Conservation (phyloP, 2,797 vertebrate genomes). For the Coreius guichenoti region DNA sequence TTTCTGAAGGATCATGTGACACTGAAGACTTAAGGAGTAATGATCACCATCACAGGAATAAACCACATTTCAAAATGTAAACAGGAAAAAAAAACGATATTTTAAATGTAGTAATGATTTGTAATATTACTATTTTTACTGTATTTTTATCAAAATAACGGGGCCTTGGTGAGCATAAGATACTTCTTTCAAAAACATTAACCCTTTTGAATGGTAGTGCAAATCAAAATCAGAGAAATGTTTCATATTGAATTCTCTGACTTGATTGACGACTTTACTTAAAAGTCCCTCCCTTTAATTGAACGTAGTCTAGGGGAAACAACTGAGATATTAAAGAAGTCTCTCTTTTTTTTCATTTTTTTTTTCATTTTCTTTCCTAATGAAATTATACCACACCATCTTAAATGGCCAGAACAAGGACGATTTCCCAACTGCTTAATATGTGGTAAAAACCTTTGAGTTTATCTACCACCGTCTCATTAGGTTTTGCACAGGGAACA, state of each 20-base stretch:
- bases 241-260: background rate
- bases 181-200: background rate
- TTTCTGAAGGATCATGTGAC: too few relatives aligned
- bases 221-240: background rate
- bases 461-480: slow-evolving; percentile 57
- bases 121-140: background rate
- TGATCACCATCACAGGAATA: too few relatives aligned
- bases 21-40: too few relatives aligned
- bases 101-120: background rate
- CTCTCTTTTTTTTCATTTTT: background rate
- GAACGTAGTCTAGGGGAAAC: background rate
- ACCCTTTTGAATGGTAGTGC: background rate
- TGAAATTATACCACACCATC: background rate
- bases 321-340: background rate
- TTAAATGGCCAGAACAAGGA: slow-evolving; percentile 14
- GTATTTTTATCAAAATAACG: background rate
- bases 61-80: too few relatives aligned
- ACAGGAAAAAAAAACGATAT: background rate
- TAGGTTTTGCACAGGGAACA: slow-evolving; percentile 69
- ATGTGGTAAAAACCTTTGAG: slow-evolving; percentile 62
- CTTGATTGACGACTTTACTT: background rate
- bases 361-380: background rate
- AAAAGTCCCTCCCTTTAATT: background rate
- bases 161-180: background rate
- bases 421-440: slow-evolving; percentile 25